Conservation (phyloP, 2,888 invertebrate species). For the Amiota communis region DNA sequence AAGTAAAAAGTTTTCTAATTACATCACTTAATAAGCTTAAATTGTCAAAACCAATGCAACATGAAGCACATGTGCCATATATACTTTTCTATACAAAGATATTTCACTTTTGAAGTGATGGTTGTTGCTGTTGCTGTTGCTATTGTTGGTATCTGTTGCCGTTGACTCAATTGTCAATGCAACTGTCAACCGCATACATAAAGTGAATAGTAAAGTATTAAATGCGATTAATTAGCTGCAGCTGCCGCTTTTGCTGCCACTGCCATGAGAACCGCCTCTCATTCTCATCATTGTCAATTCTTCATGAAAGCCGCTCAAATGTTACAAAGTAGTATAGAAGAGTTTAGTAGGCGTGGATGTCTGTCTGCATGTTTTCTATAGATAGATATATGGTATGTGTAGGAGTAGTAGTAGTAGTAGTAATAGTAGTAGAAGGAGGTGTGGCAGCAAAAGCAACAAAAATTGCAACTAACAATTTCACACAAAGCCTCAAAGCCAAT, state of each 20-base stretch:
- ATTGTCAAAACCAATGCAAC: constrained; percentile 20
- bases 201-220: constrained; percentile 25
- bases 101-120: no score
- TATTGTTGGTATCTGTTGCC: background rate
- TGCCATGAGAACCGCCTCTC: constrained; percentile 13
- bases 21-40: constrained; percentile 8
- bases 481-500: constrained; percentile 30
- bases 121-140: background rate
- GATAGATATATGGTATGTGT: constrained; percentile 5
- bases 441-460: background rate
- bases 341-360: no score
- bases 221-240: constrained; percentile 29
- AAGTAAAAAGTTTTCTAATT: constrained; percentile 20
- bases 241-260: background rate
- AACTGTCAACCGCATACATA: constrained; percentile 18
- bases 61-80: background rate
- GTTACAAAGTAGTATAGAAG: background rate
- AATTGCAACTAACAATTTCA: constrained; percentile 23
- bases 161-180: constrained; percentile 23
- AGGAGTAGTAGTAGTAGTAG: background rate
- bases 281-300: background rate
- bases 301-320: background rate
- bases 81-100: background rate
- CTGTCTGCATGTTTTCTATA: background rate
- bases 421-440: background rate